Evolutionary conservation across 2,113 vertebrate genomes (phyloP).

Genomic region (Centropristis striata): DNA sequence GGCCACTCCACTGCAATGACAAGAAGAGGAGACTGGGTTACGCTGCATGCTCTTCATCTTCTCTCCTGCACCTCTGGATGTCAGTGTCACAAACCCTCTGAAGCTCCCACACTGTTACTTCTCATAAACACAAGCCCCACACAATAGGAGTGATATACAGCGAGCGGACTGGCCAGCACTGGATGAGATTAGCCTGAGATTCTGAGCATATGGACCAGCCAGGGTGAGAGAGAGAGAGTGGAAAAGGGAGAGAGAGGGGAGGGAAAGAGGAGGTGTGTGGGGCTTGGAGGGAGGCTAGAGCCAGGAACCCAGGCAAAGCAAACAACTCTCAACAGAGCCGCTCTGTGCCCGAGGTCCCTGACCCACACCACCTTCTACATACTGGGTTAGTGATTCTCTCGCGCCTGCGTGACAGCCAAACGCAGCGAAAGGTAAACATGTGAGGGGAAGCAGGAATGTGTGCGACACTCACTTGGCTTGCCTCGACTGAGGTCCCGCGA

Average conservation of each 20-base stretch:
- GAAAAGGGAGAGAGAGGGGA: constrained; percentile 37
- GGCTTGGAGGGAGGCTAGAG: constrained; percentile 39
- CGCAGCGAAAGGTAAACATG: constrained; percentile 55
- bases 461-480: constrained; percentile 80
- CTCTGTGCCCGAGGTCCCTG: constrained; percentile 84
- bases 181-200: constrained; percentile 78
- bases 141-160: constrained; percentile 28
- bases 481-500: constrained; percentile 65
- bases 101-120: constrained; percentile 37
- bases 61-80: constrained; percentile 24
- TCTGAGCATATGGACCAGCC: constrained; percentile 74
- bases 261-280: constrained; percentile 7
- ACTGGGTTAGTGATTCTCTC: constrained; percentile 71
- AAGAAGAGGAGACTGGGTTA: constrained; percentile 75
- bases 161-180: constrained; percentile 52
- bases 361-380: constrained; percentile 72
- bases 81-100: constrained; percentile 35
- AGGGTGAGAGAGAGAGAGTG: constrained; percentile 60
- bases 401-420: constrained; percentile 35
- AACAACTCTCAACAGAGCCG: constrained; percentile 84
- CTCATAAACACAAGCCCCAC: constrained; percentile 19
- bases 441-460: constrained; percentile 44
- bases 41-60: constrained; percentile 82
- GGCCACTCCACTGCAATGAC: constrained; percentile 85
- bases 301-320: constrained; percentile 78